phyloP scores from a whole-genome alignment of 92 coral and sea anemone genomes.

The Umimayanthus chanpuru region DNA sequence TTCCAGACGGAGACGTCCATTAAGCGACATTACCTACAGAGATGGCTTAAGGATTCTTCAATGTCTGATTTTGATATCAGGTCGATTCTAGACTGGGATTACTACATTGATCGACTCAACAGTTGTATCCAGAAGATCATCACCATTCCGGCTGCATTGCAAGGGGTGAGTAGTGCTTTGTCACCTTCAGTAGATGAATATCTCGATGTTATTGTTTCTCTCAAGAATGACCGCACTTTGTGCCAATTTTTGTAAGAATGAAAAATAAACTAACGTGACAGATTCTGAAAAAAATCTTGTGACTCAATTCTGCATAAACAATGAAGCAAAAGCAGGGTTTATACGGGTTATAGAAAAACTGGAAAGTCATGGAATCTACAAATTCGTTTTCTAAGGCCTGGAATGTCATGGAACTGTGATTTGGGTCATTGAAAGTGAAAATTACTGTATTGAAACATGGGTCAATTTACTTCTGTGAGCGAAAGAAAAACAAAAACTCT shows the following conservation, averaged over 20 bases:
- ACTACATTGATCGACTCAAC: conserved; percentile 95
- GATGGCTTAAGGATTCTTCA: conserved; percentile 91
- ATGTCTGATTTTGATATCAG: conserved; percentile 84
- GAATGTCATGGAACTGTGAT: too few relatives aligned
- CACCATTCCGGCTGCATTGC: conserved; percentile 97
- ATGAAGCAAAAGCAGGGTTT: too few relatives aligned
- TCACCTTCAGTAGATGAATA: not conserved
- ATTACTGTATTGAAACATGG: too few relatives aligned
- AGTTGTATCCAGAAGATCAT: conserved; percentile 98
- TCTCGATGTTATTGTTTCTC: not conserved
- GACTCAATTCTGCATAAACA: not conserved
- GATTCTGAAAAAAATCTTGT: too few relatives aligned
- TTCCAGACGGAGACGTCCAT: conserved; percentile 92
- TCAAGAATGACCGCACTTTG: not conserved
- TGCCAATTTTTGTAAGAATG: not conserved
- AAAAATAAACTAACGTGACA: not conserved
- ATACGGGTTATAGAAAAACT: too few relatives aligned
- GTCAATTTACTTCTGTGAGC: too few relatives aligned
- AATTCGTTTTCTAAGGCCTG: too few relatives aligned
- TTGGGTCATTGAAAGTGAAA: too few relatives aligned
- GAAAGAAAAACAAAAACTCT: too few relatives aligned
- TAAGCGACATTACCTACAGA: conserved; percentile 82
- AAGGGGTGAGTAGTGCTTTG: conserved; percentile 71
- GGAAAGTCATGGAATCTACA: too few relatives aligned
- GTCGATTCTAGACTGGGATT: conserved; percentile 93